phyloP scores from a whole-genome alignment of 2,113 vertebrate species.

The Carassius auratus region DNA sequence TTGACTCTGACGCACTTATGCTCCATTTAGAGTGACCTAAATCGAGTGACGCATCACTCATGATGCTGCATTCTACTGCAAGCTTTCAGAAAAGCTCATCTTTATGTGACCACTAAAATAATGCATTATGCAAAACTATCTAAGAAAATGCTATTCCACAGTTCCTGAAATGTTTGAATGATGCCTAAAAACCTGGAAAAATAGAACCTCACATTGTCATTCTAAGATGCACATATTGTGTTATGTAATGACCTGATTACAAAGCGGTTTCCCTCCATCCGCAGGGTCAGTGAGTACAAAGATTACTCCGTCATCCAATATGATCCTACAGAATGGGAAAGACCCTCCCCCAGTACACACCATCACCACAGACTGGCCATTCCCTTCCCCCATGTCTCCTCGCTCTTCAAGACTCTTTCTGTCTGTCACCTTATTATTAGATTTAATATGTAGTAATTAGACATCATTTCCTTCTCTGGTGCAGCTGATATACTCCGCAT shows the following conservation, averaged over 20 bases:
- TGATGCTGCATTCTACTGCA: neutral
- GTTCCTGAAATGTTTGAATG: neutral
- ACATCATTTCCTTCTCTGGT: neutral
- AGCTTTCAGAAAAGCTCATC: slow-evolving; percentile 10
- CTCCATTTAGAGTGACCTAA: neutral
- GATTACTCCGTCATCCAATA: neutral
- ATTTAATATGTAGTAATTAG: neutral
- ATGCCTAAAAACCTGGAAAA: neutral
- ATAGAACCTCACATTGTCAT: neutral
- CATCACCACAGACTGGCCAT: neutral
- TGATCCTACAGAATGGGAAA: too few species aligned
- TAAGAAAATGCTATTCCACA: neutral
- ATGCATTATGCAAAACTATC: neutral
- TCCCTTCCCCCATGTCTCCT: neutral
- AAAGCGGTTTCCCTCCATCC: slow-evolving; percentile 29
- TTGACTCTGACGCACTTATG: neutral
- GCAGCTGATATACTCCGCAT: neutral
- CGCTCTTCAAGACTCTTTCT: neutral
- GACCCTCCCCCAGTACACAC: too few species aligned
- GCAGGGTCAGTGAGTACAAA: slow-evolving; percentile 27
- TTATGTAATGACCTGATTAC: slow-evolving; percentile 21
- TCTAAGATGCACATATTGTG: neutral
- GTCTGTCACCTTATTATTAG: neutral
- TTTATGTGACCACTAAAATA: neutral
- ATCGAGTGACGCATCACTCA: neutral